phyloP scores from a whole-genome alignment of 2,797 vertebrate genomes.

The Acanthis flammea region DNA sequence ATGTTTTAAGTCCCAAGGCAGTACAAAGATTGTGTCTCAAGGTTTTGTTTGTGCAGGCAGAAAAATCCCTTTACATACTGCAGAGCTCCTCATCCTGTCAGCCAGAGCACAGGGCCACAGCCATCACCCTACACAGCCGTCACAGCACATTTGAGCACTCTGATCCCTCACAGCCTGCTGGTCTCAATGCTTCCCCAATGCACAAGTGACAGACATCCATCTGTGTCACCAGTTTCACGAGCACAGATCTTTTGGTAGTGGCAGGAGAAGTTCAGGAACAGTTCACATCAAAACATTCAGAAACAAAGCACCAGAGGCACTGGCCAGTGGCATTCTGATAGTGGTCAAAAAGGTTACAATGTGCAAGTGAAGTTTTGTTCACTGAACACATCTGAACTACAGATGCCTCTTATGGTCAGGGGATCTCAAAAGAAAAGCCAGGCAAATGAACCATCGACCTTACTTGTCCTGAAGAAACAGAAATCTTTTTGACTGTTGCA shows the following conservation, averaged over 20 bases:
- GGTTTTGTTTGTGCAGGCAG: not conserved
- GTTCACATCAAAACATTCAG: not conserved
- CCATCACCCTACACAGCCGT: not conserved
- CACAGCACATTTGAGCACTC: not conserved
- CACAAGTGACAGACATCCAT: not conserved
- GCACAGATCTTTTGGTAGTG: not conserved
- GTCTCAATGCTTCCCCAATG: not conserved
- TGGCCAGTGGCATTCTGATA: not conserved
- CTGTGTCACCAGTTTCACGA: not conserved
- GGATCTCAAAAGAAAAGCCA: not conserved
- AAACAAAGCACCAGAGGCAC: not conserved
- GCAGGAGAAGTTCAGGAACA: not conserved
- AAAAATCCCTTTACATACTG: not conserved
- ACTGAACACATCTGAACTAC: too few species aligned
- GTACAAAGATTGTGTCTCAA: not conserved
- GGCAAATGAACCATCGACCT: not conserved
- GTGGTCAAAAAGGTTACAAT: not conserved
- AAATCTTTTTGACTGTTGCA: not conserved
- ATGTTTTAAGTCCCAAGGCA: not conserved
- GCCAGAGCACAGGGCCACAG: not conserved
- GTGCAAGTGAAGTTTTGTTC: not conserved
- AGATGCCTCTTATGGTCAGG: not conserved
- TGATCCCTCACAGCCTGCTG: not conserved
- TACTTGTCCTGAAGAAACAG: not conserved
- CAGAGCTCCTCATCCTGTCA: not conserved